phyloP scores from a whole-genome alignment of 2,888 invertebrate genomes.

The Eupelmus urozonus region DNA sequence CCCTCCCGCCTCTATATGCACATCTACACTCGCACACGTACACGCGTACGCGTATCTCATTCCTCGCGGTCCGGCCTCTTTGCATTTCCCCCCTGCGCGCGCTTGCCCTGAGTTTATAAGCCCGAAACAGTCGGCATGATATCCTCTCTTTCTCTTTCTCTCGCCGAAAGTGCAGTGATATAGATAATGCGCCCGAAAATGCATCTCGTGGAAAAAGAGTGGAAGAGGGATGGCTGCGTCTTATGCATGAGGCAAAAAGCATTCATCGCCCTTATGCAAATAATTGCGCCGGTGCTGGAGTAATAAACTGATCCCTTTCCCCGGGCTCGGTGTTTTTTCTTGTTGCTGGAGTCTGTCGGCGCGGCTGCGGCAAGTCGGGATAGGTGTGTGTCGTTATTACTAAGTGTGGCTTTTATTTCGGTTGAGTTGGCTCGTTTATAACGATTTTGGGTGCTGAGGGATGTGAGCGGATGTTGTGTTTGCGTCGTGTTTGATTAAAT shows the following conservation, averaged over 20 bases:
- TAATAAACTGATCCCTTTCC: slow-evolving; percentile 32
- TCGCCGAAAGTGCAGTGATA: slow-evolving; percentile 63
- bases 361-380: not conserved
- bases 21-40: not conserved
- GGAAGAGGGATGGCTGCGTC: slow-evolving; percentile 14
- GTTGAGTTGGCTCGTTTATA: too few species aligned
- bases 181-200: slow-evolving; percentile 70
- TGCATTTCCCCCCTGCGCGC: slow-evolving; percentile 66
- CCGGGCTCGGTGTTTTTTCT: not conserved
- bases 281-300: not conserved
- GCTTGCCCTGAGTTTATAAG: slow-evolving; percentile 49
- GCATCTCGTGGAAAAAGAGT: slow-evolving; percentile 61
- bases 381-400: not conserved
- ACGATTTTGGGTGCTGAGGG: too few species aligned
- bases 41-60: not conserved
- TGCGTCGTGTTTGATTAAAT: too few species aligned
- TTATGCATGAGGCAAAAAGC: slow-evolving; percentile 38
- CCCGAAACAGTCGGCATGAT: slow-evolving; percentile 62
- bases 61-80: slow-evolving; percentile 65
- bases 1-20: slow-evolving; percentile 8
- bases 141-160: slow-evolving; percentile 59
- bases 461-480: too few species aligned
- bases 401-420: slow-evolving; percentile 1
- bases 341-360: not conserved
- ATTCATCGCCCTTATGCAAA: slow-evolving; percentile 52